These are phyloP conservation scores for Anisognathus igniventris DNA, from an alignment of 2,797 vertebrate species.

Conservation along the genomic window DNA sequence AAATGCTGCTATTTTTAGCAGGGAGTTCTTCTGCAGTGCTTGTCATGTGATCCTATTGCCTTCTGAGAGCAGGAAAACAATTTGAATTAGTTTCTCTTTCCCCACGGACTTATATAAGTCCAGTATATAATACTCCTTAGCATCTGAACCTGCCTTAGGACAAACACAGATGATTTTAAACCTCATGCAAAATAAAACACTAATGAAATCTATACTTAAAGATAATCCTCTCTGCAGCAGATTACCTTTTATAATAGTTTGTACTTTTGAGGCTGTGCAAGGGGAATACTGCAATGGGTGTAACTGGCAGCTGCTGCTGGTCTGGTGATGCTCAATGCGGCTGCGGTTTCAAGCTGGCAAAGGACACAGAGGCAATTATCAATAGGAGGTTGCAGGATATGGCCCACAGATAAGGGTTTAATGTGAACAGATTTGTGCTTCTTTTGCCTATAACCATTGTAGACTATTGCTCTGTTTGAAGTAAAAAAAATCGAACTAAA, in stretches of 20 bases:
- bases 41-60: conserved; percentile 54
- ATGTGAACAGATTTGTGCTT: background rate
- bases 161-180: conserved; percentile 41
- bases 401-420: background rate
- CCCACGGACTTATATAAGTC: background rate
- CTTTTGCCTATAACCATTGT: background rate
- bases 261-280: background rate
- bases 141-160: conserved; percentile 53
- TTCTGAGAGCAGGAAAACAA: conserved; percentile 52
- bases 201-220: conserved; percentile 4
- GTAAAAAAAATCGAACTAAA: background rate
- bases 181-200: conserved; percentile 1
- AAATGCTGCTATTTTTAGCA: conserved; percentile 51
- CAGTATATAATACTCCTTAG: background rate
- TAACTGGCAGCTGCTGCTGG: background rate
- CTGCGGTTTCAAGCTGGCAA: background rate
- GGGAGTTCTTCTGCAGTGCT: conserved; percentile 41
- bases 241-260: background rate
- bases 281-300: background rate
- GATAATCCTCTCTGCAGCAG: background rate
- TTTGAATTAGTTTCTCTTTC: conserved; percentile 54
- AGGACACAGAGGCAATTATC: background rate
- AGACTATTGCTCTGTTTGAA: background rate
- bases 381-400: background rate
- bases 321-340: background rate